These are phyloP conservation scores for Diadema setosum DNA, from an alignment of 35 echinoderm and acorn worm genomes.

Conservation along the genomic window DNA sequence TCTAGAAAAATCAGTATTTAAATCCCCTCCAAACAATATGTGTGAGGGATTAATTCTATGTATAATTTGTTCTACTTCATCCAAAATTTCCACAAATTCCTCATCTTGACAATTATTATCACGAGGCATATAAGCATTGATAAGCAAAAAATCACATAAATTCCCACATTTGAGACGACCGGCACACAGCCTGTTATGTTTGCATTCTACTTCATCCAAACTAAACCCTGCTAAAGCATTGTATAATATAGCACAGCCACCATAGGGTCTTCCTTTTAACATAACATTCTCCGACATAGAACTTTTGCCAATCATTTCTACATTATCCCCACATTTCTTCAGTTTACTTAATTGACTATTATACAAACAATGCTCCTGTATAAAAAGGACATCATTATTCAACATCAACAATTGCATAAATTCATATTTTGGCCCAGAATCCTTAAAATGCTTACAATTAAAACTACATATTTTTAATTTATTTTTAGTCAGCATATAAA, in stretches of 20 bases:
- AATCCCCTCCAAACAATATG: no score
- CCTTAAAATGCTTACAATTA: not conserved
- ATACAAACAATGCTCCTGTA: no score
- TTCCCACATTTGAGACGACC: no score
- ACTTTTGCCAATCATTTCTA: not conserved
- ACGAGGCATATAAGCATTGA: not conserved
- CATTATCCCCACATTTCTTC: not conserved
- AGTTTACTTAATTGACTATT: no score
- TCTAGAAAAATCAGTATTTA: not conserved
- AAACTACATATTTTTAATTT: no score
- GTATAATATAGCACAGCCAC: not conserved
- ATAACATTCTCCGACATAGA: not conserved
- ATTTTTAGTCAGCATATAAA: no score
- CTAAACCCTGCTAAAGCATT: not conserved
- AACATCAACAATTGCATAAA: no score
- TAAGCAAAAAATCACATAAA: no score
- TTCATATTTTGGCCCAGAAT: no score
- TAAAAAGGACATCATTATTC: no score
- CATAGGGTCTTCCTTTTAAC: not conserved
- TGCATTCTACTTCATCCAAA: not conserved
- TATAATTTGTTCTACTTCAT: not conserved
- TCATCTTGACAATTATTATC: not conserved
- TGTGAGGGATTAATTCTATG: not conserved
- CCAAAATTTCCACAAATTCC: not conserved
- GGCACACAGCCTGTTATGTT: not conserved